Evolutionary conservation across 2,797 vertebrate species (phyloP).

Genomic region (Scarus forsteni): DNA sequence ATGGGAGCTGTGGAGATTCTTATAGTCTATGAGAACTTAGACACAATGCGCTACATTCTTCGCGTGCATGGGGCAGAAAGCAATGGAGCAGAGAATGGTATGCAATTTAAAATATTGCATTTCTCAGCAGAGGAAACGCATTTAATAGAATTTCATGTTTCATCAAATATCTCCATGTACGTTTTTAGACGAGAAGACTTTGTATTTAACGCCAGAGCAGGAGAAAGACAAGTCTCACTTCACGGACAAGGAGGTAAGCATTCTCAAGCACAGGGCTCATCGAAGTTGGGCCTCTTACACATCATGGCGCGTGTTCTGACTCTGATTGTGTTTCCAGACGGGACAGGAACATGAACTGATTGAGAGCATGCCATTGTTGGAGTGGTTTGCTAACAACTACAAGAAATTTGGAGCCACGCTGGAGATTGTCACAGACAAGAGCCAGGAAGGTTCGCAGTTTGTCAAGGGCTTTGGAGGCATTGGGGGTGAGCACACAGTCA

Average conservation of each 20-base stretch:
- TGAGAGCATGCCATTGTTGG: slow-evolving; percentile 98
- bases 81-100: slow-evolving; percentile 84
- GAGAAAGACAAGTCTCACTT: slow-evolving; percentile 99
- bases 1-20: slow-evolving; percentile 99
- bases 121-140: background rate
- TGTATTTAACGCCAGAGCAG: slow-evolving; percentile 98
- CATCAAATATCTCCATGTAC: slow-evolving; percentile 5
- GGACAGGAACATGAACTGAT: slow-evolving; percentile 98
- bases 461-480: slow-evolving; percentile 99
- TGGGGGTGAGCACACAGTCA: slow-evolving; percentile 87
- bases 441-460: slow-evolving; percentile 99
- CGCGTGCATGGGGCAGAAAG: slow-evolving; percentile 96
- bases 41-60: slow-evolving; percentile 99
- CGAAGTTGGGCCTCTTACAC: background rate
- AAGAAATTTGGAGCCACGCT: slow-evolving; percentile 99
- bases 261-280: background rate
- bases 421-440: slow-evolving; percentile 99
- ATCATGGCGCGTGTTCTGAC: slow-evolving; percentile 14
- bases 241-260: slow-evolving; percentile 98
- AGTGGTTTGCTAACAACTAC: slow-evolving; percentile 99
- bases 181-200: slow-evolving; percentile 93
- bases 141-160: background rate
- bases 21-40: slow-evolving; percentile 99
- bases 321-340: slow-evolving; percentile 83
- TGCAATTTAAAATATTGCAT: background rate